Conservation (phyloP, 2,797 vertebrate species). For the Syncerus caffer region DNA sequence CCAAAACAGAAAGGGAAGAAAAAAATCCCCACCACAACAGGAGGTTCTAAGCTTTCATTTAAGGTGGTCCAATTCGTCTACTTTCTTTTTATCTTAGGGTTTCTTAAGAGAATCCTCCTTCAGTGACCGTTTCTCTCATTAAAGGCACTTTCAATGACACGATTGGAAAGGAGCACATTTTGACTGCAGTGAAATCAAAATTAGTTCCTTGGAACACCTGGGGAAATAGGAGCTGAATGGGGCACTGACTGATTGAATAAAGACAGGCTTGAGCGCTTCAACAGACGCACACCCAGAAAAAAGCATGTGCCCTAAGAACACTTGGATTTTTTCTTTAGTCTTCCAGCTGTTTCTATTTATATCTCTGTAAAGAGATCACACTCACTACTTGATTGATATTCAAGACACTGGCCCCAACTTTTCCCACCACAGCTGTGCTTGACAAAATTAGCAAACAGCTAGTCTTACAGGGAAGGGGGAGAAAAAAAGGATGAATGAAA, state of each 20-base stretch:
- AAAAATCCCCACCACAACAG: neutral
- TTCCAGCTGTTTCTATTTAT: conserved; percentile 60
- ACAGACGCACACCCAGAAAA: conserved; percentile 15
- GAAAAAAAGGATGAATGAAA: neutral
- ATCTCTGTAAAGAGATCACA: conserved; percentile 49
- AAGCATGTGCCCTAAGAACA: conserved; percentile 31
- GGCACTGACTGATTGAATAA: conserved; percentile 14
- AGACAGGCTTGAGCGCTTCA: conserved; percentile 1
- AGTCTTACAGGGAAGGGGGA: neutral
- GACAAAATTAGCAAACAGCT: conserved; percentile 54
- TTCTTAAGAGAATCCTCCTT: conserved; percentile 3
- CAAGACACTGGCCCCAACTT: conserved; percentile 56
- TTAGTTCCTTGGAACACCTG: neutral
- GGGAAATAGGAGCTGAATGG: neutral
- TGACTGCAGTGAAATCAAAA: conserved; percentile 28
- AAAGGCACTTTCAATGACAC: conserved; percentile 78
- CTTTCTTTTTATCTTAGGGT: neutral
- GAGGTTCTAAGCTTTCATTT: conserved; percentile 2
- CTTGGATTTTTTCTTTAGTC: conserved; percentile 38
- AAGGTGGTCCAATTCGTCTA: neutral
- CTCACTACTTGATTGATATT: conserved; percentile 60
- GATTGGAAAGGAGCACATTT: conserved; percentile 3
- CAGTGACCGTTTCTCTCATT: conserved; percentile 1
- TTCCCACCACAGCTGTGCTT: conserved; percentile 66
- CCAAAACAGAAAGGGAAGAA: conserved; percentile 25